phyloP scores from a whole-genome alignment of 2,888 invertebrate species.

The Agonopterix subpropinquella region DNA sequence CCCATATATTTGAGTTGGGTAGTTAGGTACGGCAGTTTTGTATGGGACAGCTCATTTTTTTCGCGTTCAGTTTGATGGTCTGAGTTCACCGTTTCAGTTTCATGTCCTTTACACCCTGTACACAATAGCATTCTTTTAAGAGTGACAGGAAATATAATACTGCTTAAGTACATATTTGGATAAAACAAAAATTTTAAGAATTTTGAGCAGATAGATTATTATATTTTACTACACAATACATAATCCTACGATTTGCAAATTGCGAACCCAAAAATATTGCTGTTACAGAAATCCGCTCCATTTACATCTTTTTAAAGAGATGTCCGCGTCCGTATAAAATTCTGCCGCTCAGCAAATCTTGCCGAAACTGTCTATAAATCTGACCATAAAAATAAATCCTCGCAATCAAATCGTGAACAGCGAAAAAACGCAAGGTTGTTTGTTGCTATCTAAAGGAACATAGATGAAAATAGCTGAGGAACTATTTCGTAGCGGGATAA shows the following conservation, averaged over 20 bases:
- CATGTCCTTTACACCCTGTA: too few relatives aligned
- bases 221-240: too few relatives aligned
- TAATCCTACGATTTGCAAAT: not conserved
- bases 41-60: too few relatives aligned
- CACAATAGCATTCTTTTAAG: too few relatives aligned
- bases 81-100: too few relatives aligned
- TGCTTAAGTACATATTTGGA: too few relatives aligned
- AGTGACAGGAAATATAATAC: too few relatives aligned
- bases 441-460: constrained; percentile 60
- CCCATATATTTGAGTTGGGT: too few relatives aligned
- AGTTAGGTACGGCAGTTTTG: too few relatives aligned
- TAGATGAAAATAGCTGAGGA: constrained; percentile 54
- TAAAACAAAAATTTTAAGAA: too few relatives aligned
- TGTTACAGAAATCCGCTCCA: constrained; percentile 25
- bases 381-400: constrained; percentile 72
- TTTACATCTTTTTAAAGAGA: constrained; percentile 40
- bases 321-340: constrained; percentile 39
- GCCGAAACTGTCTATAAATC: constrained; percentile 65
- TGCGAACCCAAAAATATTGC: constrained; percentile 9
- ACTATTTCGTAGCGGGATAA: constrained; percentile 56
- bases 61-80: too few relatives aligned
- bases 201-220: too few relatives aligned
- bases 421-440: constrained; percentile 67
- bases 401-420: constrained; percentile 68
- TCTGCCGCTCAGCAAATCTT: constrained; percentile 49